phyloP scores from a whole-genome alignment of 30 jellyfish, hydroid and myxozoan species.

The Aurelia sp. region DNA sequence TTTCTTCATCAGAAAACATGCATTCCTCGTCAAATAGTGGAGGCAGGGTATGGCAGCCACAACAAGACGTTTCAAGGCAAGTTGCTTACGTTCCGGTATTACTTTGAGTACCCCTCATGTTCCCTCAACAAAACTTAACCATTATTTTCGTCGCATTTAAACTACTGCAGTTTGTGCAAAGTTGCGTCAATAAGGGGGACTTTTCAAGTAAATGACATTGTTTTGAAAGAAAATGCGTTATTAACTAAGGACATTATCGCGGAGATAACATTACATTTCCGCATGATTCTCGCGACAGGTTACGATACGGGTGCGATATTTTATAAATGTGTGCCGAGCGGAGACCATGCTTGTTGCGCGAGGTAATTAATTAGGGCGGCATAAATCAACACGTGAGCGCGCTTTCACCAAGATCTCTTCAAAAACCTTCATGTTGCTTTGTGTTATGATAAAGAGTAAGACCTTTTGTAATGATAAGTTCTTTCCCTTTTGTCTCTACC shows the following conservation, averaged over 20 bases:
- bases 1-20: constrained; percentile 74
- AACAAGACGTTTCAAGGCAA: constrained; percentile 89
- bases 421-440: background rate
- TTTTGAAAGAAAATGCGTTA: constrained; percentile 26
- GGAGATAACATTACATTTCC: background rate
- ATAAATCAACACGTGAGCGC: constrained; percentile 51
- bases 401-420: background rate
- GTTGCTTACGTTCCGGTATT: constrained; percentile 90
- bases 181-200: constrained; percentile 42
- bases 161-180: constrained; percentile 37
- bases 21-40: constrained; percentile 77
- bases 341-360: constrained; percentile 28
- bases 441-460: constrained; percentile 15
- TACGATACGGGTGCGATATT: background rate
- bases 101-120: constrained; percentile 14
- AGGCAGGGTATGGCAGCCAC: constrained; percentile 93
- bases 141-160: constrained; percentile 12
- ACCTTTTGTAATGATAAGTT: constrained; percentile 5
- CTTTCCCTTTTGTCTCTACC: constrained; percentile 18
- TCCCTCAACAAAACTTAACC: background rate
- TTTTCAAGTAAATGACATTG: constrained; percentile 56
- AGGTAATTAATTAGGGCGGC: constrained; percentile 16
- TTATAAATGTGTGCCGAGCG: constrained; percentile 4
- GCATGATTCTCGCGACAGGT: constrained; percentile 20
- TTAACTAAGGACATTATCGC: constrained; percentile 72